phyloP scores from a whole-genome alignment of 2,888 invertebrate species.

The Melangyna quadrimaculata region DNA sequence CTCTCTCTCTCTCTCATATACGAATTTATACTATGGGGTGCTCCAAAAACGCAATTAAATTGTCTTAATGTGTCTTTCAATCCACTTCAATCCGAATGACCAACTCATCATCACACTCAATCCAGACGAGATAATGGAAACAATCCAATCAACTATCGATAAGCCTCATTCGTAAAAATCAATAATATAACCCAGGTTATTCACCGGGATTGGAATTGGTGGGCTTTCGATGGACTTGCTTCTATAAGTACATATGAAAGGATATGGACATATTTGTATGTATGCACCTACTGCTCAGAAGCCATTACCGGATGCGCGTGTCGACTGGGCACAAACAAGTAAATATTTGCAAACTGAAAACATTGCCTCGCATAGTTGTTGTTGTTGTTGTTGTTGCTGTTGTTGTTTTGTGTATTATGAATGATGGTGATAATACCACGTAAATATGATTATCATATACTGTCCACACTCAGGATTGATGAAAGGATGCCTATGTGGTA shows the following conservation, averaged over 20 bases:
- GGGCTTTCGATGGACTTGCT: not conserved
- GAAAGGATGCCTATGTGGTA: not conserved
- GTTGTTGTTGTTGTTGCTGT: conserved; percentile 27
- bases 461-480: not conserved
- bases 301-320: conserved; percentile 36
- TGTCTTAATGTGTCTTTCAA: conserved; percentile 33
- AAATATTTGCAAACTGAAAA: conserved; percentile 66
- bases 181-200: conserved; percentile 25
- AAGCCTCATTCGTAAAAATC: conserved; percentile 38
- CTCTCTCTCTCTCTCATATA: not conserved
- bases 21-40: not conserved
- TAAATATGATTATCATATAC: conserved; percentile 64
- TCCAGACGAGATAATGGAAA: conserved; percentile 45
- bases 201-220: not conserved
- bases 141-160: conserved; percentile 43
- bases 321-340: conserved; percentile 34
- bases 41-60: conserved; percentile 34
- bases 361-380: conserved; percentile 52
- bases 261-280: not conserved
- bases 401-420: not conserved
- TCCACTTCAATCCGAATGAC: conserved; percentile 23
- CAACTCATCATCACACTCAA: conserved; percentile 35
- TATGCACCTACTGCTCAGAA: not conserved
- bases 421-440: conserved; percentile 57
- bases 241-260: not conserved